phyloP scores from a whole-genome alignment of 2,888 invertebrate species.

The Carcina quercana region DNA sequence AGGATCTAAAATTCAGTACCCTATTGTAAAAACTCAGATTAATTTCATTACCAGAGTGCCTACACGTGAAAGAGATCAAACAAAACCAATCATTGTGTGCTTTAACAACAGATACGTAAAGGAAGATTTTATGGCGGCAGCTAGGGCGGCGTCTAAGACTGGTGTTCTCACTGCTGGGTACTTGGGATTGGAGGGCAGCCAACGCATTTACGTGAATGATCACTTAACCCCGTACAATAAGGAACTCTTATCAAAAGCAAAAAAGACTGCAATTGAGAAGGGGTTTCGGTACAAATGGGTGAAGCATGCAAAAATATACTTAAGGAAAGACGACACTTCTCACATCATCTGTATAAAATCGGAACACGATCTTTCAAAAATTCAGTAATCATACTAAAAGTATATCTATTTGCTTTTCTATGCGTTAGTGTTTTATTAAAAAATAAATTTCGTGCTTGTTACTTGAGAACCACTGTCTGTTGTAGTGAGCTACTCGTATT shows the following conservation, averaged over 20 bases:
- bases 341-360: neutral
- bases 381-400: neutral
- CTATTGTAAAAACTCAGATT: neutral
- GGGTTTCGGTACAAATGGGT: slow-evolving; percentile 6
- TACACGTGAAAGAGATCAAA: neutral
- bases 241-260: slow-evolving; percentile 1
- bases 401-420: neutral
- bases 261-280: slow-evolving; percentile 1
- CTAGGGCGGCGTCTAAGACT: neutral
- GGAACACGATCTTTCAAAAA: neutral
- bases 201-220: slow-evolving; percentile 1
- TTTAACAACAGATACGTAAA: slow-evolving; percentile 1
- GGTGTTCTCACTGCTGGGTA: neutral
- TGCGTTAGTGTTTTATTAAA: neutral
- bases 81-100: neutral
- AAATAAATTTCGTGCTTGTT: neutral
- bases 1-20: neutral
- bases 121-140: slow-evolving; percentile 2
- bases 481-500: neutral
- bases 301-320: slow-evolving; percentile 4
- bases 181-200: neutral
- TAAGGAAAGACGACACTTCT: slow-evolving; percentile 5
- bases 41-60: slow-evolving; percentile 1
- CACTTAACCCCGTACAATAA: slow-evolving; percentile 4
- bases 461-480: neutral